These are phyloP conservation scores for Polypedilum vanderplanki DNA, from an alignment of 1,140 invertebrate genomes.

Conservation along the genomic window DNA sequence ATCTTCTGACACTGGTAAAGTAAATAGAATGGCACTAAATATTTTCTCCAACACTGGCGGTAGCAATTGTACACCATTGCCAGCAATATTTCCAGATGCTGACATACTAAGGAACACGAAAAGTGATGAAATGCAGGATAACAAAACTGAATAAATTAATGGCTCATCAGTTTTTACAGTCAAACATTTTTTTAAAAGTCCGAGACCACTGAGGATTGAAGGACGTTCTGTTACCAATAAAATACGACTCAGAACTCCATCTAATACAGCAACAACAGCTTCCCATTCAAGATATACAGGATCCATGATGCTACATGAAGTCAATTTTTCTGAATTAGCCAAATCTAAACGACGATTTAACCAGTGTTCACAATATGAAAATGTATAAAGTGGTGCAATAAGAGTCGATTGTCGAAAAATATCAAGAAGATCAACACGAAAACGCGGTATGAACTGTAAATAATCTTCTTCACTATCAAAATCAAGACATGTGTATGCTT, in stretches of 20 bases:
- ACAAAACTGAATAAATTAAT: conserved; percentile 66
- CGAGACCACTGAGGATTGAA: conserved; percentile 57
- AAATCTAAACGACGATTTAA: conserved; percentile 57
- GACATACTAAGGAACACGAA: conserved; percentile 85
- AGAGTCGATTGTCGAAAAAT: conserved; percentile 71
- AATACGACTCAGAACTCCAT: conserved; percentile 72
- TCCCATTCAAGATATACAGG: conserved; percentile 78
- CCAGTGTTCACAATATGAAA: conserved; percentile 74
- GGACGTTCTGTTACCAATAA: conserved; percentile 58
- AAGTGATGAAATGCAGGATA: conserved; percentile 83
- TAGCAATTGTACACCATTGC: conserved; percentile 61
- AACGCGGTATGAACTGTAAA: conserved; percentile 68
- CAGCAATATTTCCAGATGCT: conserved; percentile 52
- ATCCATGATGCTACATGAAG: conserved; percentile 49
- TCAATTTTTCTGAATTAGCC: conserved; percentile 43
- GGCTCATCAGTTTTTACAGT: conserved; percentile 66
- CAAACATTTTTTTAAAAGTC: conserved; percentile 68
- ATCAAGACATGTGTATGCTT: conserved; percentile 69
- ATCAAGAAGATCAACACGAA: conserved; percentile 67
- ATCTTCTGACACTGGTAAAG: conserved; percentile 31
- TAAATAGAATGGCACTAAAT: conserved; percentile 69
- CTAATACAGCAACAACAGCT: conserved; percentile 61
- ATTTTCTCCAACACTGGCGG: conserved; percentile 79
- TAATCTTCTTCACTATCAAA: conserved; percentile 91
- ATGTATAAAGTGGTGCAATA: conserved; percentile 74